Base-by-base conservation (phyloP, 2,888 invertebrate genomes). In the Dendrolimus pini region DNA sequence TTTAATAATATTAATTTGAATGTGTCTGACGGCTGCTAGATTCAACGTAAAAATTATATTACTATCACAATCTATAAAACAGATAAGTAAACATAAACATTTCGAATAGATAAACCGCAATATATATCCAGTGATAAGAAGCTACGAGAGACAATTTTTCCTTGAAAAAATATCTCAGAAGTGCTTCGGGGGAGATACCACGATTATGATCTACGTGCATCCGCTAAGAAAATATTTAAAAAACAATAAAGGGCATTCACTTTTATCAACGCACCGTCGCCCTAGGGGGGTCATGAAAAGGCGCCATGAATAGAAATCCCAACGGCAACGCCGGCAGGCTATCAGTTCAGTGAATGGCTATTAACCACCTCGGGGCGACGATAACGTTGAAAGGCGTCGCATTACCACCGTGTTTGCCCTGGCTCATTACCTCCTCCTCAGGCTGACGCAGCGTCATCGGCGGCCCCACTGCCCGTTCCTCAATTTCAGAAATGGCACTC, bases 291-390 rank as follows among this genome's bases (percentile, higher is more conserved):
- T 68, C 62, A 69, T 85, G 84, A 85, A 88, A 82, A 77, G 84
- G 74, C 70, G 62, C 67, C 63, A 61, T 84, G 85, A 86, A 86
- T 84, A 80, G 83, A 72, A 74, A 74, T 77, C 78, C 83, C 81
- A 64, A 70, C 71, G 79, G 81, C 75, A 69, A 70, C 75, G 77
- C 80, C 77, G 78, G 76, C 74, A 81, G 82, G 79, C 82, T 82
- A 82, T 83, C 82, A 82, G 80, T 78, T 76, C 78, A 71, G 77
- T 86, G 84, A 85, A 85, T 82, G 82, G 80, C 78, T 80, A 85
- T 87, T 85, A 85, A 82, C 82, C 85, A 85, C 85, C 85, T 85
- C 82, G 80, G 74, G 82, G 87, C 85, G 86, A 77, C 83, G 86
- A 87, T 89, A 86, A 85, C 84, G 77, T 63, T 85, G 83, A 86